A percentile compares a stretch with the other conserved stretches of the same genome.
phyloP scores from a whole-genome alignment of 35 echinoderm and acorn worm species.

The Ophioderma brevispina region DNA sequence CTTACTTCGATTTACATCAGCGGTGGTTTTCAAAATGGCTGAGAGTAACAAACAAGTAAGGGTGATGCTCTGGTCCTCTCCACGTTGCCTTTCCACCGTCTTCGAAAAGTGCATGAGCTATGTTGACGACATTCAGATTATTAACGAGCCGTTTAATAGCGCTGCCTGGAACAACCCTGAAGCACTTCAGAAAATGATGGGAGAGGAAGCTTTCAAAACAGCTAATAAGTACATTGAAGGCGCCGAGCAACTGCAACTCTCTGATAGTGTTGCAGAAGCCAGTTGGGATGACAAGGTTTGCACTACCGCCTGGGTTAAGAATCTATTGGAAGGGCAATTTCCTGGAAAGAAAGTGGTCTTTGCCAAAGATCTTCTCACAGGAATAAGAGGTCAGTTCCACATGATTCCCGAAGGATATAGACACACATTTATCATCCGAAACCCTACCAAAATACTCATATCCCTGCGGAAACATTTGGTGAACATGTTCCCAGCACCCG shows the following conservation, averaged over 20 bases:
- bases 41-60: background rate
- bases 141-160: no score
- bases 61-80: background rate
- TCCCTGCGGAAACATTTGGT: background rate
- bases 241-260: no score
- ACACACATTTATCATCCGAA: background rate
- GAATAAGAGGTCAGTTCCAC: background rate
- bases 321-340: background rate
- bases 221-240: no score
- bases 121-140: no score
- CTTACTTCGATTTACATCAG: no score
- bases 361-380: background rate
- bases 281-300: no score
- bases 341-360: background rate
- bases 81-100: background rate
- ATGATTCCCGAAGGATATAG: background rate
- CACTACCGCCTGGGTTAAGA: background rate
- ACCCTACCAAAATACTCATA: background rate
- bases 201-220: no score
- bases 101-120: background rate
- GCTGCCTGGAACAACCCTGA: no score
- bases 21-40: background rate
- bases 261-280: no score
- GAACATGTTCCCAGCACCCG: background rate
- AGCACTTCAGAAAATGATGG: no score